Conservation (phyloP, 2,113 vertebrate genomes). For the Rhinogobius similis region DNA sequence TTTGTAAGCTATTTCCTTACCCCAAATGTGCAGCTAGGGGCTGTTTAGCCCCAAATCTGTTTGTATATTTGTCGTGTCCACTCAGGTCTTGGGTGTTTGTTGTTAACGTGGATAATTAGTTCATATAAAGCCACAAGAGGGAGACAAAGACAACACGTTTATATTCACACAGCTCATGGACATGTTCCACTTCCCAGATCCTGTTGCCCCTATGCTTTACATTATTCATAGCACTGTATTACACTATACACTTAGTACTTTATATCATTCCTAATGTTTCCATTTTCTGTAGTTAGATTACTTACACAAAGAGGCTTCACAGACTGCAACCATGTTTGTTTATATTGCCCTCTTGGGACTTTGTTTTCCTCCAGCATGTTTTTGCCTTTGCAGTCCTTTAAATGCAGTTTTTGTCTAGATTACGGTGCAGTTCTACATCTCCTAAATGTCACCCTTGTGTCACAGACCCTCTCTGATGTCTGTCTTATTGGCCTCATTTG, state of each 20-base stretch:
- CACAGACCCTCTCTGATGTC: neutral
- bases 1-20: too few species aligned
- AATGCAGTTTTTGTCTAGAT: neutral
- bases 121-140: neutral
- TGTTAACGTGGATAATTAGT: neutral
- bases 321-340: neutral
- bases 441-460: neutral
- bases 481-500: constrained; percentile 6
- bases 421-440: neutral
- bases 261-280: too few species aligned
- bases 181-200: too few species aligned
- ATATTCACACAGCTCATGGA: neutral
- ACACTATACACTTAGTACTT: neutral
- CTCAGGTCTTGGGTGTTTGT: neutral
- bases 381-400: neutral
- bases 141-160: neutral
- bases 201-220: too few species aligned
- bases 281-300: neutral
- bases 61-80: too few species aligned
- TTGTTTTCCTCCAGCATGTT: too few species aligned
- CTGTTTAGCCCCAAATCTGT: too few species aligned
- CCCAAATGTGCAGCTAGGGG: too few species aligned
- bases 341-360: too few species aligned
- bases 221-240: too few species aligned
- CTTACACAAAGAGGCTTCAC: neutral